phyloP scores from a whole-genome alignment of 2,888 invertebrate genomes.

The Lithophane ornitopus region DNA sequence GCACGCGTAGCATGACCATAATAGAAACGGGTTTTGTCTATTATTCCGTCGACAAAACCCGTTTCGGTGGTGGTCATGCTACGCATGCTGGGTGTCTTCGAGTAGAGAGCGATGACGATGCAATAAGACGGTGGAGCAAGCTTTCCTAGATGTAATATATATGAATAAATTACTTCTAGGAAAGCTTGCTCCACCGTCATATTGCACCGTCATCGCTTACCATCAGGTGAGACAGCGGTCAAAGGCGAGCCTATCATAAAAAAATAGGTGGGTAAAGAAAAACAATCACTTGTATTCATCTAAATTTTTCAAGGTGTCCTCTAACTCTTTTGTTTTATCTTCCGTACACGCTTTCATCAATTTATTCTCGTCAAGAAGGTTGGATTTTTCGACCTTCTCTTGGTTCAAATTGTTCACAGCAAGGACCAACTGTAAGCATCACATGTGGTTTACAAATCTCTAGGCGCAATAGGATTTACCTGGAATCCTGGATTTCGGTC shows the following conservation, averaged over 20 bases:
- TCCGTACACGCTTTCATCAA: constrained; percentile 67
- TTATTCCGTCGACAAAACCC: no score
- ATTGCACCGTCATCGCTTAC: neutral
- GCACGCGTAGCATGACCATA: no score
- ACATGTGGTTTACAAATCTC: constrained; percentile 9
- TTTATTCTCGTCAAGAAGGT: constrained; percentile 76
- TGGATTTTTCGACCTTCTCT: constrained; percentile 77
- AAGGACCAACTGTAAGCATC: constrained; percentile 76
- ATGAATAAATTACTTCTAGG: no score
- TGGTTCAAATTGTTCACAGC: constrained; percentile 80
- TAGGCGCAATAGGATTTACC: neutral
- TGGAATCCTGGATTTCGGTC: neutral
- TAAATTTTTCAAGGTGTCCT: constrained; percentile 68
- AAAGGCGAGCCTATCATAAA: neutral
- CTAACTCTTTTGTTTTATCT: constrained; percentile 76
- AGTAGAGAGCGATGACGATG: no score
- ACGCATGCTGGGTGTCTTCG: no score
- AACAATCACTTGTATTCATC: constrained; percentile 79
- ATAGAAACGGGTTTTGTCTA: no score
- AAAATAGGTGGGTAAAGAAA: neutral
- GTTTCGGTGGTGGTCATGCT: no score
- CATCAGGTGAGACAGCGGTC: no score
- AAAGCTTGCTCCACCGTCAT: neutral
- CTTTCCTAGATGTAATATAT: no score
- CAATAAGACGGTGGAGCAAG: no score